Conservation (phyloP, 2,888 invertebrate species). For the Zootermopsis nevadensis region DNA sequence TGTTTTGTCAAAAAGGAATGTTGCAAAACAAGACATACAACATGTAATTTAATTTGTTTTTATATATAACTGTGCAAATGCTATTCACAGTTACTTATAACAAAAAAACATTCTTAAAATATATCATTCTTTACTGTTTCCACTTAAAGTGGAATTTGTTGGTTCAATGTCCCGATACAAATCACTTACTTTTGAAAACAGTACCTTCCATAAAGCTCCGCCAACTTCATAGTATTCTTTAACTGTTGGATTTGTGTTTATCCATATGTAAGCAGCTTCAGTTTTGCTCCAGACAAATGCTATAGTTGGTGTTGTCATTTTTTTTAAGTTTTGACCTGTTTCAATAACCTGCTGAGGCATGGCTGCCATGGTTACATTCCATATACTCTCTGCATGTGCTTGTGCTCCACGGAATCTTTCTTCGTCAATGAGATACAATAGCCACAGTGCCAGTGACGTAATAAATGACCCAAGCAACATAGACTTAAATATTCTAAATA, state of each 20-base stretch:
- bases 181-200: not conserved
- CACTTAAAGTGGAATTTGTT: conserved; percentile 46
- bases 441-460: not conserved
- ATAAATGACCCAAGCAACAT: conserved; percentile 6
- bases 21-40: not conserved
- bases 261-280: conserved; percentile 5
- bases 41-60: not conserved
- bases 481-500: not conserved
- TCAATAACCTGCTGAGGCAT: not conserved
- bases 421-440: not conserved
- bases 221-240: not conserved
- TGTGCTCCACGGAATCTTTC: conserved; percentile 11
- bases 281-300: not conserved
- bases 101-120: conserved; percentile 40
- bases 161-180: conserved; percentile 29
- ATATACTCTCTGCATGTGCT: not conserved
- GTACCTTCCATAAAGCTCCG: not conserved
- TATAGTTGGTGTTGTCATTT: not conserved
- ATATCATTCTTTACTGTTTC: conserved; percentile 50
- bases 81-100: not conserved
- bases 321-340: not conserved
- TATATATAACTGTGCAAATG: conserved; percentile 6
- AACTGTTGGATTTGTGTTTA: not conserved
- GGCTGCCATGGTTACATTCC: not conserved
- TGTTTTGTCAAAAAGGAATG: conserved; percentile 6